phyloP scores from a whole-genome alignment of 2,113 vertebrate species.

The Castor canadensis region DNA sequence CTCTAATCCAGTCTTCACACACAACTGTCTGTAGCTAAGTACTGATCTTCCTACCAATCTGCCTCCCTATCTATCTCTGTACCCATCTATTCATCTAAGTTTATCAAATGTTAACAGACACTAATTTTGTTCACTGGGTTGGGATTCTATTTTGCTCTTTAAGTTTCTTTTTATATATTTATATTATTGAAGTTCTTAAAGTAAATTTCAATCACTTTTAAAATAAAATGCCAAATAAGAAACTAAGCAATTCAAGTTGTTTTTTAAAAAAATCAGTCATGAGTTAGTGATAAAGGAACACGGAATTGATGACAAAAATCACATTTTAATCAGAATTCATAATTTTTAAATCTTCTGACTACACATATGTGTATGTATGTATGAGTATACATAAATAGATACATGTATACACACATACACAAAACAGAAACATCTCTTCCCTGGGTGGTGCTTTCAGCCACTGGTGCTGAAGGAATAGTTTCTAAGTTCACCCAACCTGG shows the following conservation, averaged over 20 bases:
- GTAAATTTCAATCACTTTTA: background rate
- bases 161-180: background rate
- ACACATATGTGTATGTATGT: background rate
- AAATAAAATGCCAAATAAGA: background rate
- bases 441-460: accelerated
- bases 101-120: background rate
- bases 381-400: accelerated
- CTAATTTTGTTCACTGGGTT: background rate
- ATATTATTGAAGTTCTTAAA: background rate
- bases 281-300: background rate
- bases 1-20: background rate
- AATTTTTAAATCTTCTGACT: background rate
- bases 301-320: background rate
- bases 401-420: background rate
- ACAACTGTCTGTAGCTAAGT: accelerated
- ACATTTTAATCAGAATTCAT: background rate
- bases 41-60: too few species aligned
- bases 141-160: background rate
- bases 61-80: too few species aligned
- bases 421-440: background rate
- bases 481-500: background rate
- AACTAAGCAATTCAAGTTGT: background rate
- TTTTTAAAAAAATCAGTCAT: background rate
- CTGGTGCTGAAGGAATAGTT: background rate
- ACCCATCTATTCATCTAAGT: too few species aligned